Evolutionary conservation across 2,888 invertebrate genomes (phyloP).

Genomic region (Amiota mariae): DNA sequence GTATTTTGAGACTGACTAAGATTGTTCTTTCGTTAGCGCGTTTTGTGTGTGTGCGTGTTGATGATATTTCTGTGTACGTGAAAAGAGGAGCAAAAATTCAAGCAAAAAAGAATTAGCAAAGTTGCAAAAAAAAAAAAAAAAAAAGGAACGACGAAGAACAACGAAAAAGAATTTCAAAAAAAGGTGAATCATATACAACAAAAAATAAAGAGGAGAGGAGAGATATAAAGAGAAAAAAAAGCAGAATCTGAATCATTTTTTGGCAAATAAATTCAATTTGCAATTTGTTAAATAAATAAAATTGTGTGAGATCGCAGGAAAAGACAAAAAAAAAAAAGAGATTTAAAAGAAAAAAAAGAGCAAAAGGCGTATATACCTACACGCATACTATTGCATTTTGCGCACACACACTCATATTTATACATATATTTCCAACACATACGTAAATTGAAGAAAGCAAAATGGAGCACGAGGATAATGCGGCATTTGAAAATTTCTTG

Average conservation of each 20-base stretch:
- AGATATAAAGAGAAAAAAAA: constrained; percentile 51
- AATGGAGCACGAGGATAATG: constrained; percentile 71
- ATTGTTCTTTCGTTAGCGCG: background rate
- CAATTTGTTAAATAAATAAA: constrained; percentile 13
- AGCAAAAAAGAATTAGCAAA: constrained; percentile 46
- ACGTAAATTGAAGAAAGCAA: constrained; percentile 34
- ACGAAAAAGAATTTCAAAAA: constrained; percentile 57
- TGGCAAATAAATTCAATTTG: constrained; percentile 35
- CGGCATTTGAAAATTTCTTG: constrained; percentile 63
- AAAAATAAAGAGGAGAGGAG: constrained; percentile 44
- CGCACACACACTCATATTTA: constrained; percentile 1
- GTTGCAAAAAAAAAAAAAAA: constrained; percentile 46
- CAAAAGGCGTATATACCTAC: constrained; percentile 24
- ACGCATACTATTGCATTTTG: constrained; percentile 30
- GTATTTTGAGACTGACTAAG: constrained; percentile 19
- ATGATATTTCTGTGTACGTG: constrained; percentile 41
- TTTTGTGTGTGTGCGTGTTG: constrained; percentile 43
- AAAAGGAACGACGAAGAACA: constrained; percentile 44
- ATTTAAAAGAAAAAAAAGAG: too few species aligned
- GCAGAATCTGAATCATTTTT: constrained; percentile 50
- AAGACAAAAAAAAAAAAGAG: constrained; percentile 37
- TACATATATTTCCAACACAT: constrained; percentile 26
- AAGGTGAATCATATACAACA: constrained; percentile 27
- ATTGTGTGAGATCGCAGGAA: background rate
- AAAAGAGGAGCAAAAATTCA: constrained; percentile 51